Percentiles rank a stretch among this genome's conserved stretches.
phyloP scores from a whole-genome alignment of 2,797 vertebrate species.

The Malacoraja senta region DNA sequence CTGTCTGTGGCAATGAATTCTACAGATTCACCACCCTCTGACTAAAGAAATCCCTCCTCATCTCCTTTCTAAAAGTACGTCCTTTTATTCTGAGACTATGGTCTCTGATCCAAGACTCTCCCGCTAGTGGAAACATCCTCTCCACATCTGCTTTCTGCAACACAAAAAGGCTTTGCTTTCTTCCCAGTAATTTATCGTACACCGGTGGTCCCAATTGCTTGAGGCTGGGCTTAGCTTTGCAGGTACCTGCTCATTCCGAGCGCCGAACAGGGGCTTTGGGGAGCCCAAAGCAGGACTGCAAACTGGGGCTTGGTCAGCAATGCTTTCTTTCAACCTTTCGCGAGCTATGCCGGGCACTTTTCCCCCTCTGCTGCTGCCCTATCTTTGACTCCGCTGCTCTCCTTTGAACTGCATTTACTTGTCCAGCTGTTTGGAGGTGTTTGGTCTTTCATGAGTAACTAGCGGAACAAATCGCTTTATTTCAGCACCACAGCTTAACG shows the following conservation, averaged over 20 bases:
- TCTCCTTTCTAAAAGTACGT: no score
- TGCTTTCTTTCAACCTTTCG: constrained; percentile 28
- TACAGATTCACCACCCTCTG: no score
- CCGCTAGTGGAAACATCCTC: no score
- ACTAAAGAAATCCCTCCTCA: no score
- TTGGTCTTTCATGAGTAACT: constrained; percentile 31
- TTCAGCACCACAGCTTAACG: not conserved
- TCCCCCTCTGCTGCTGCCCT: constrained; percentile 25
- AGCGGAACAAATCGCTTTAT: constrained; percentile 36
- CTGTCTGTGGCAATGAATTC: no score
- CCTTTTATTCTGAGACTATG: no score
- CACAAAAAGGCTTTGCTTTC: not conserved
- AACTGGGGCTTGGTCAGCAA: not conserved
- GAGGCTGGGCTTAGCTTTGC: not conserved
- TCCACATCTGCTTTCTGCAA: no score
- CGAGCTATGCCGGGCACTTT: not conserved
- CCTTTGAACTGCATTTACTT: constrained; percentile 15
- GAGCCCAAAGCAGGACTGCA: not conserved
- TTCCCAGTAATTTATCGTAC: not conserved
- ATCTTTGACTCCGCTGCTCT: not conserved
- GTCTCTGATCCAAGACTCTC: no score
- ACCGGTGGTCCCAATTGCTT: not conserved
- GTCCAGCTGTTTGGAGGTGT: constrained; percentile 32
- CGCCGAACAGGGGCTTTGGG: not conserved
- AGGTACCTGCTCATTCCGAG: not conserved